Base-by-base conservation (phyloP, 2,888 invertebrate species). In the Poecilus cupreus region DNA sequence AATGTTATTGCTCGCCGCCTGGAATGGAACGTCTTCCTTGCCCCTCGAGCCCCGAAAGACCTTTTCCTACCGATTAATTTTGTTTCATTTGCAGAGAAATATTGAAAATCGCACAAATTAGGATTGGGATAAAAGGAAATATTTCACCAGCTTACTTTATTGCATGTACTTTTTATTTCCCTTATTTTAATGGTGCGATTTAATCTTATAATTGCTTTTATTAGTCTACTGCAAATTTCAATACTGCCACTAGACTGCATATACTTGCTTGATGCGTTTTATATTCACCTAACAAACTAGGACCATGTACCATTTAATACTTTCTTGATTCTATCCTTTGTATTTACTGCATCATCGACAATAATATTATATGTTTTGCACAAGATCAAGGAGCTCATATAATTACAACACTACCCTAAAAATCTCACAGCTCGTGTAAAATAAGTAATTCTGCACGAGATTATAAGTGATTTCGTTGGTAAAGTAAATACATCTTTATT, bases 1-100 rank as follows among this genome's bases (percentile, higher is more conserved):
- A 79, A 79, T 79, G 70, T 79, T 79, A 79, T 79, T 79, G 49
- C 68, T 37, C 24, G 70, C 46, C 49, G 26, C 70, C 68, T 75
- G 22, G 46, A 72, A 46, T 24, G 46, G 32, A 39, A 43, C 0
- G 6, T 13, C 64, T 32, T 13, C 49, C 68, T 11, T 26, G 22
- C 64, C 16, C 68, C 64, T 11, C 22, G 10, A 57, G 16, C 20
- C 32, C 11, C 60, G 10, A 13, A 16, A 8, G 10, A 60, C 24
- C 26, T 60, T 11, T n/a, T 68, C 60, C 32, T 60, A 13, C 3
- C 24, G 75, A 51, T 75, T 75, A 49, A 51, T 75, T 75, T 51
- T 75, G 75, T 75, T 75, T 51, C 43, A 75, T 75, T 75, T 37
- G 43, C 72, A 24, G 46, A 46, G 72, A 72, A 72, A 72, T 72